phyloP scores from a whole-genome alignment of 1,140 invertebrate genomes.

The Hyphantria cunea region DNA sequence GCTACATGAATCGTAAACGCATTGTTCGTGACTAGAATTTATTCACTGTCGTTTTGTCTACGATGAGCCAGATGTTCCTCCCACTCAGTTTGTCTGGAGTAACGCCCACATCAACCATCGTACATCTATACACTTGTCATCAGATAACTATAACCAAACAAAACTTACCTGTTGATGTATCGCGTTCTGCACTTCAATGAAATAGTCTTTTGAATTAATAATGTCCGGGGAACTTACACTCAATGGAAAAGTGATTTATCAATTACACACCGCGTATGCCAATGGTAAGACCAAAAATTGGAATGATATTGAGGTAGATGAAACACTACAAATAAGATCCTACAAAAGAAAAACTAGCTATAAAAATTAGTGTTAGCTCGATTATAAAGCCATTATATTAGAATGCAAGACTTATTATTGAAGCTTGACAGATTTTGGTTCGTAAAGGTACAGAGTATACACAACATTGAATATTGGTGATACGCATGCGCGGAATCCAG shows the following conservation, averaged over 20 bases:
- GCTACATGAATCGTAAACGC: constrained; percentile 14
- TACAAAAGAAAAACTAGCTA: constrained; percentile 21
- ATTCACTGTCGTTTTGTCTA: constrained; percentile 55
- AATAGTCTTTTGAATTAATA: constrained; percentile 22
- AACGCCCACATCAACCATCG: constrained; percentile 54
- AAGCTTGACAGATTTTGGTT: constrained; percentile 56
- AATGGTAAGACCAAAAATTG: neutral
- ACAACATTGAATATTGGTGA: constrained; percentile 41
- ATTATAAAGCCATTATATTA: constrained; percentile 19
- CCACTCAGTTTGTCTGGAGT: constrained; percentile 68
- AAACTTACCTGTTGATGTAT: constrained; percentile 66
- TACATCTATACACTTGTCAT: constrained; percentile 43
- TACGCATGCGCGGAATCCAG: constrained; percentile 53
- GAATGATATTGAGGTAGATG: neutral
- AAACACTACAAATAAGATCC: constrained; percentile 4
- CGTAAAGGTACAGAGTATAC: constrained; percentile 54
- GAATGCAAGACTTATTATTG: constrained; percentile 47
- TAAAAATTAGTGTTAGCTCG: constrained; percentile 4
- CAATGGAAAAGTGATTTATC: constrained; percentile 18
- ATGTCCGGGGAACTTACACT: constrained; percentile 10
- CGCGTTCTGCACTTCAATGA: constrained; percentile 37
- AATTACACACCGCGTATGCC: constrained; percentile 14
- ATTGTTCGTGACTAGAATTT: constrained; percentile 25
- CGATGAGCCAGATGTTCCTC: constrained; percentile 51
- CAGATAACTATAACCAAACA: constrained; percentile 46